Evolutionary conservation across 1,140 invertebrate species (phyloP).

Genomic region (Eufriesea mexicana): DNA sequence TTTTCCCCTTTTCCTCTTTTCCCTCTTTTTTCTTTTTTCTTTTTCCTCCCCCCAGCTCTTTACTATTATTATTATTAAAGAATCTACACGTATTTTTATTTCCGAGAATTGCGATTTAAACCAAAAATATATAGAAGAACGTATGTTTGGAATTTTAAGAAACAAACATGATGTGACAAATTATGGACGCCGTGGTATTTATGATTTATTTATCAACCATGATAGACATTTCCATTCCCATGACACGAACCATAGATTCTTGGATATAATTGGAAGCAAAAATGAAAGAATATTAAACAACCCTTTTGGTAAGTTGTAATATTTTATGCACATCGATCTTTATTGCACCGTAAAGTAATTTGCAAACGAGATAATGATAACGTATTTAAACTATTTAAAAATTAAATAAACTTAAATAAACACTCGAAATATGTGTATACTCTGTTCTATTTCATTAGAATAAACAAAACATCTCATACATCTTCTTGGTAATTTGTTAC

Average conservation of each 20-base stretch:
- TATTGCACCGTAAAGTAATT: too few species aligned
- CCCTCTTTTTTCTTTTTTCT: neutral
- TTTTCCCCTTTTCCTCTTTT: too few species aligned
- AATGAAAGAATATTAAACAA: slow-evolving; percentile 1
- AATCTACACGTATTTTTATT: neutral
- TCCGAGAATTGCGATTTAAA: neutral
- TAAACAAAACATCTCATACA: too few species aligned
- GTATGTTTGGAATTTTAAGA: slow-evolving; percentile 25
- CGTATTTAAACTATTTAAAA: too few species aligned
- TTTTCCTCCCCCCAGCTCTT: too few species aligned
- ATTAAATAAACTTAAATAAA: too few species aligned
- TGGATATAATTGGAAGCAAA: slow-evolving; percentile 43
- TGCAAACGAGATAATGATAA: too few species aligned
- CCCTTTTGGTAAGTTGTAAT: slow-evolving; percentile 38
- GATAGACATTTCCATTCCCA: slow-evolving; percentile 15
- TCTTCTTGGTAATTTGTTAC: too few species aligned
- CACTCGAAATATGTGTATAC: too few species aligned
- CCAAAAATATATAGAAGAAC: neutral
- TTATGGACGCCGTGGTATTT: neutral
- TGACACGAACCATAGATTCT: slow-evolving; percentile 43
- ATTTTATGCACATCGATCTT: neutral
- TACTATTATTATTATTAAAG: too few species aligned
- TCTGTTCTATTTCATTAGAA: too few species aligned
- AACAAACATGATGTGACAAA: neutral
- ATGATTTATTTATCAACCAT: slow-evolving; percentile 15